phyloP scores from a whole-genome alignment of 2,113 vertebrate species.

The Rhadina sibilatrix region DNA sequence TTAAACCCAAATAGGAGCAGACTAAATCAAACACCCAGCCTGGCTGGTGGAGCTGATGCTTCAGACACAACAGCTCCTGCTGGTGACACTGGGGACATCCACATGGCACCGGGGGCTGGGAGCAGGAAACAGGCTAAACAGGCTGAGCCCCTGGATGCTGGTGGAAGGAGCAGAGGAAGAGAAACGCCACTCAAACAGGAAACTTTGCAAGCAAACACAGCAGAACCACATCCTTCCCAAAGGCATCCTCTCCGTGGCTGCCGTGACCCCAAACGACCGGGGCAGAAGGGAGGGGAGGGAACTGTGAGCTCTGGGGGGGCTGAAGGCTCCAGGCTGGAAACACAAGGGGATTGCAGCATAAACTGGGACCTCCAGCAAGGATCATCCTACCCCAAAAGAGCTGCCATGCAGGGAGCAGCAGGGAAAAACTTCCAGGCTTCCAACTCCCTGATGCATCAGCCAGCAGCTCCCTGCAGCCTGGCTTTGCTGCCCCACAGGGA shows the following conservation, averaged over 20 bases:
- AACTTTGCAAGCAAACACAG: neutral
- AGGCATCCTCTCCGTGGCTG: neutral
- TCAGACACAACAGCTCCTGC: neutral
- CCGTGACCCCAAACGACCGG: neutral
- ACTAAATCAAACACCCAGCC: neutral
- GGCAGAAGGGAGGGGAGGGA: fast-evolving
- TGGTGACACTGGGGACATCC: neutral
- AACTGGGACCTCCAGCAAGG: fast-evolving
- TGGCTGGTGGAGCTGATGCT: neutral
- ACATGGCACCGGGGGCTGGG: fast-evolving
- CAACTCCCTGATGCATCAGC: neutral
- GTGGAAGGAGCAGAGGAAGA: neutral
- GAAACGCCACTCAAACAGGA: neutral
- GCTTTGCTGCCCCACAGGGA: neutral
- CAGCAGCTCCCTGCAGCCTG: neutral
- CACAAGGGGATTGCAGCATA: fast-evolving
- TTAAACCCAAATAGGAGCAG: neutral
- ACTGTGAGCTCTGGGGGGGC: neutral
- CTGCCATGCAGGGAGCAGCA: neutral
- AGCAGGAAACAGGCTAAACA: neutral
- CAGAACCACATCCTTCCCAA: neutral
- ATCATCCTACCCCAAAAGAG: neutral
- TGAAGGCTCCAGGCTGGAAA: neutral
- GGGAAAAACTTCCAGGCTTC: neutral
- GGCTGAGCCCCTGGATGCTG: neutral